Conservation (phyloP, 1,140 invertebrate genomes). For the Aleiodes sp. region DNA sequence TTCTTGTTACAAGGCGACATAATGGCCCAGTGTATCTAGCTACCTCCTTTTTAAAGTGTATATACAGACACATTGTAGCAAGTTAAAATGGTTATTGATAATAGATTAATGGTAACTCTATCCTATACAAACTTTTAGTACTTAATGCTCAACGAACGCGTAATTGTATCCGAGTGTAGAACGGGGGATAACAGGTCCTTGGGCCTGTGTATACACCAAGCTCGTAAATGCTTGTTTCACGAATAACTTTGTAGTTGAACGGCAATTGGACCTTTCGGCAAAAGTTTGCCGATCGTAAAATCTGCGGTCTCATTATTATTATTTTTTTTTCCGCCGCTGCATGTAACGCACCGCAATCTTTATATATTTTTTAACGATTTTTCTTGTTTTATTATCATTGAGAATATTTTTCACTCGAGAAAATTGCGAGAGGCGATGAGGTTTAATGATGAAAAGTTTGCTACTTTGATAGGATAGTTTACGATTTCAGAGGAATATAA, state of each 20-base stretch:
- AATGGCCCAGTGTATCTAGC: background rate
- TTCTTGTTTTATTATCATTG: background rate
- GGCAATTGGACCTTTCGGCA: slow-evolving; percentile 1
- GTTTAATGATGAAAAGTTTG: background rate
- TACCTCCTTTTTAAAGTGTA: background rate
- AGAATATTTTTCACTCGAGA: background rate
- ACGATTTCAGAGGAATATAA: background rate
- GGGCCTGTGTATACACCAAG: too few relatives aligned
- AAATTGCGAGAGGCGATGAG: background rate
- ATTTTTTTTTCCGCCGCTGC: background rate
- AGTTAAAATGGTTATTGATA: slow-evolving; percentile 1
- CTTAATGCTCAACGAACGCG: background rate
- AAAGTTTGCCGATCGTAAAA: slow-evolving; percentile 12
- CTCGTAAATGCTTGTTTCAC: background rate
- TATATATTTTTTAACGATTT: background rate
- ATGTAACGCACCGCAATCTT: too few relatives aligned
- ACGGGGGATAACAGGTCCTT: slow-evolving; percentile 10
- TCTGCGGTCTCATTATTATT: slow-evolving; percentile 12
- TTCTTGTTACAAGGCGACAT: background rate
- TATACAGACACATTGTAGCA: background rate
- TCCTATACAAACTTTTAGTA: background rate
- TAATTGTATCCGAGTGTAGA: slow-evolving; percentile 6
- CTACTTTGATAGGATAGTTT: background rate
- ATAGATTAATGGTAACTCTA: slow-evolving; percentile 9
- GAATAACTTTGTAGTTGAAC: slow-evolving; percentile 3